Conservation (phyloP, 2,113 vertebrate species). For the Dipodomys ordii region DNA sequence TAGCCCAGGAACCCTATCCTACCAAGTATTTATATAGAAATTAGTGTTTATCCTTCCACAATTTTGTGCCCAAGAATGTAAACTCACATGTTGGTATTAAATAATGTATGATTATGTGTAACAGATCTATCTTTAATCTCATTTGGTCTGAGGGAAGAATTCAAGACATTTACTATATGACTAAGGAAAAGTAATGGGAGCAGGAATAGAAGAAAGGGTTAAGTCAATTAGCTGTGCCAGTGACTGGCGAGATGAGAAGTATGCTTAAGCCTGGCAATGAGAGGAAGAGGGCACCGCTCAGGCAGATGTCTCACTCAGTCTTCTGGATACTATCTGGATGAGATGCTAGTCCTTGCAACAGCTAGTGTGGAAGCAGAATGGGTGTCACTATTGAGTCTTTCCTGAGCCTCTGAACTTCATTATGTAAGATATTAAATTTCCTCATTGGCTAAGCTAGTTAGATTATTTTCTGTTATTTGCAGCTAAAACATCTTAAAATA, state of each 20-base stretch:
- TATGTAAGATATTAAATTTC: background rate
- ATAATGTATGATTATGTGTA: background rate
- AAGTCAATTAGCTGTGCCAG: background rate
- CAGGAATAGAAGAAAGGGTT: background rate
- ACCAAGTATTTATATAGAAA: slow-evolving; percentile 28
- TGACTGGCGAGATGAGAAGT: background rate
- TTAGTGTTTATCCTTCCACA: background rate
- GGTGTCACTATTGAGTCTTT: background rate
- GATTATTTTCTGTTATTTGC: background rate
- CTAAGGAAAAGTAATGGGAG: background rate
- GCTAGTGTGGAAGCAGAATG: background rate
- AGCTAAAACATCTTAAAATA: background rate
- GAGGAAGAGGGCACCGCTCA: background rate
- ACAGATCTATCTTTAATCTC: background rate
- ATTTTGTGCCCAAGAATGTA: background rate
- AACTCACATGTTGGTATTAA: background rate
- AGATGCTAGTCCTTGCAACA: background rate
- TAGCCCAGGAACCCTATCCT: background rate
- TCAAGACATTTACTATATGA: background rate
- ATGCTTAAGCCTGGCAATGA: background rate
- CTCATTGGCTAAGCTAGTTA: background rate
- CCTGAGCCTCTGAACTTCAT: background rate
- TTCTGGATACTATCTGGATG: background rate
- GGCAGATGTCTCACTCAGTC: background rate
- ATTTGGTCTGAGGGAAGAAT: background rate